Evolutionary conservation across 2,113 vertebrate species (phyloP).

Genomic region (Limanda limanda): DNA sequence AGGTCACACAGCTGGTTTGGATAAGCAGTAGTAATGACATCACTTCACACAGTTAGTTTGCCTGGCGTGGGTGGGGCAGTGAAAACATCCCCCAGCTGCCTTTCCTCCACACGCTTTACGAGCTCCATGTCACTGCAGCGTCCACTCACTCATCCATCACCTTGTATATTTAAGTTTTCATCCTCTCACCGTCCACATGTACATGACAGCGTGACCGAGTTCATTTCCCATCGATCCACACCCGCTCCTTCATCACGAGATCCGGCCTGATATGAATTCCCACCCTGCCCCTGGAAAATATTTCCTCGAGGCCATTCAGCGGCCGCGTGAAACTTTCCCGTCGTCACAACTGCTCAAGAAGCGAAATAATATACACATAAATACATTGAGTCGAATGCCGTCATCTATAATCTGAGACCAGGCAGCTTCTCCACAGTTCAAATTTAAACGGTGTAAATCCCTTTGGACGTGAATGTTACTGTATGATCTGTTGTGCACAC

Average conservation of each 20-base stretch:
- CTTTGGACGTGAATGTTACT: constrained; percentile 4
- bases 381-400: constrained; percentile 20
- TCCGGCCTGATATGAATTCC: constrained; percentile 43
- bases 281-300: constrained; percentile 37
- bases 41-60: constrained; percentile 67
- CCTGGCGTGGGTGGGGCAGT: constrained; percentile 59
- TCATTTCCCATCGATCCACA: constrained; percentile 21
- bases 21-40: constrained; percentile 78
- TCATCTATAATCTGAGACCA: constrained; percentile 6
- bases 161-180: neutral
- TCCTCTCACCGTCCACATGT: constrained; percentile 2
- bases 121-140: neutral
- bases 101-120: constrained; percentile 3
- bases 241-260: constrained; percentile 48
- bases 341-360: constrained; percentile 13
- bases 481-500: neutral
- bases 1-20: constrained; percentile 76
- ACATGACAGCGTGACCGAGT: neutral
- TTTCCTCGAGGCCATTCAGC: constrained; percentile 40
- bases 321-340: constrained; percentile 2
- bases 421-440: constrained; percentile 14
- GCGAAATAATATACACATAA: constrained; percentile 6
- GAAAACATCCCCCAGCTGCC: constrained; percentile 70
- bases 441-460: constrained; percentile 51
- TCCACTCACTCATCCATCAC: constrained; percentile 2